Conservation (phyloP, 2,888 invertebrate genomes). For the Drosophila barbarae region DNA sequence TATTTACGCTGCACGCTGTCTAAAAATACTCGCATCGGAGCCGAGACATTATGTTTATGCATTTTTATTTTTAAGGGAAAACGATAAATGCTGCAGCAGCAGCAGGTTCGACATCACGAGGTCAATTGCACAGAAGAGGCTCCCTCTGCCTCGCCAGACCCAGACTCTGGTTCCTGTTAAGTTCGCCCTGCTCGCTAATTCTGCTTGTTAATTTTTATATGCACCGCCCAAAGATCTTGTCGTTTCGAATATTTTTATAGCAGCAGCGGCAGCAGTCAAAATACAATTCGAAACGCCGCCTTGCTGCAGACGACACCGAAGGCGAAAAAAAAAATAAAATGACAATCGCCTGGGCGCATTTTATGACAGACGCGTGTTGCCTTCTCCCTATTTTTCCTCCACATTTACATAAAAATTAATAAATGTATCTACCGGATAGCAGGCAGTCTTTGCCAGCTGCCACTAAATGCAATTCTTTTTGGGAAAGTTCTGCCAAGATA, state of each 20-base stretch:
- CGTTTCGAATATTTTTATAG: slow-evolving; percentile 63
- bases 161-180: slow-evolving; percentile 49
- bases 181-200: slow-evolving; percentile 50
- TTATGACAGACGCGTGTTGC: slow-evolving; percentile 64
- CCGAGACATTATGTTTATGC: slow-evolving; percentile 44
- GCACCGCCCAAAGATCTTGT: slow-evolving; percentile 45
- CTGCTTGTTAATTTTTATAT: slow-evolving; percentile 58
- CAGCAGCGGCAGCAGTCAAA: slow-evolving; percentile 49
- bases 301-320: slow-evolving; percentile 34
- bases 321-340: slow-evolving; percentile 32
- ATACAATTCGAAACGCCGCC: slow-evolving; percentile 49
- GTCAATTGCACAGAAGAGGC: slow-evolving; percentile 56
- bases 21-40: slow-evolving; percentile 58
- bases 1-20: slow-evolving; percentile 67
- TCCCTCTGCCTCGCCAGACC: slow-evolving; percentile 32
- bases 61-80: slow-evolving; percentile 35
- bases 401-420: slow-evolving; percentile 63
- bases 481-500: slow-evolving; percentile 55
- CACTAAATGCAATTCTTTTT: slow-evolving; percentile 47
- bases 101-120: slow-evolving; percentile 58
- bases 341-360: slow-evolving; percentile 55
- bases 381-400: slow-evolving; percentile 3
- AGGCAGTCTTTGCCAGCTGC: slow-evolving; percentile 38
- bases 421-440: slow-evolving; percentile 60
- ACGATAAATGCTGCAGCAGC: slow-evolving; percentile 38